phyloP scores from a whole-genome alignment of 2,113 vertebrate species.

The Bujurquina vittata region DNA sequence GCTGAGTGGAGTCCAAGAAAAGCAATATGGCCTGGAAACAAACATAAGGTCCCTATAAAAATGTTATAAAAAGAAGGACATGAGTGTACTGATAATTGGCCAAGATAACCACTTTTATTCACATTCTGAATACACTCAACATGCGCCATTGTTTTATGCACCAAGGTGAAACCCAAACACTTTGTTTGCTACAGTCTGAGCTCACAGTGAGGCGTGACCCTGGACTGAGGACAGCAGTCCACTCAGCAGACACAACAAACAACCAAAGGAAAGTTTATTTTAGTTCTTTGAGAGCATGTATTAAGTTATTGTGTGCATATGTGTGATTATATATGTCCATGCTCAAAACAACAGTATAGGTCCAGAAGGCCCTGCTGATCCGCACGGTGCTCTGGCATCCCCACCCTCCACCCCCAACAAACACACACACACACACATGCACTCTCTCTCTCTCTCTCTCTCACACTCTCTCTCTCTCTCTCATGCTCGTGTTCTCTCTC shows the following conservation, averaged over 20 bases:
- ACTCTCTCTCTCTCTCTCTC: background rate
- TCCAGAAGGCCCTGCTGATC: slow-evolving; percentile 71
- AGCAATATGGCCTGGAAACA: background rate
- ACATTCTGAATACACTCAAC: background rate
- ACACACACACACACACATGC: slow-evolving; percentile 29
- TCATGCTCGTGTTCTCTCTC: slow-evolving; percentile 5
- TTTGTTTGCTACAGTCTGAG: background rate
- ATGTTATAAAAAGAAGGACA: background rate
- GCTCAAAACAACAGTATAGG: slow-evolving; percentile 55
- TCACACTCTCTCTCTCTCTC: background rate
- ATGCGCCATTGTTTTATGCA: background rate
- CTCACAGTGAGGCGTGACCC: slow-evolving; percentile 4
- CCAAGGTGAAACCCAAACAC: background rate
- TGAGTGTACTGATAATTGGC: background rate
- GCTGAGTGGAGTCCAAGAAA: background rate
- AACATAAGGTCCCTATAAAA: background rate
- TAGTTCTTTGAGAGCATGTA: slow-evolving; percentile 4
- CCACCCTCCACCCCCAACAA: slow-evolving; percentile 10
- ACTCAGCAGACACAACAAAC: background rate
- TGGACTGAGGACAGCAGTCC: slow-evolving; percentile 26
- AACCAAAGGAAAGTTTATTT: slow-evolving; percentile 12
- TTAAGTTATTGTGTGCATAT: background rate
- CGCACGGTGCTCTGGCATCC: slow-evolving; percentile 42
- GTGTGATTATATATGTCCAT: slow-evolving; percentile 8
- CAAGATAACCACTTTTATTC: background rate